Evolutionary conservation across 2,797 vertebrate species (phyloP), one percentile per base, ranked within the genome.

Genomic region (Mionectes olivaceus): DNA sequence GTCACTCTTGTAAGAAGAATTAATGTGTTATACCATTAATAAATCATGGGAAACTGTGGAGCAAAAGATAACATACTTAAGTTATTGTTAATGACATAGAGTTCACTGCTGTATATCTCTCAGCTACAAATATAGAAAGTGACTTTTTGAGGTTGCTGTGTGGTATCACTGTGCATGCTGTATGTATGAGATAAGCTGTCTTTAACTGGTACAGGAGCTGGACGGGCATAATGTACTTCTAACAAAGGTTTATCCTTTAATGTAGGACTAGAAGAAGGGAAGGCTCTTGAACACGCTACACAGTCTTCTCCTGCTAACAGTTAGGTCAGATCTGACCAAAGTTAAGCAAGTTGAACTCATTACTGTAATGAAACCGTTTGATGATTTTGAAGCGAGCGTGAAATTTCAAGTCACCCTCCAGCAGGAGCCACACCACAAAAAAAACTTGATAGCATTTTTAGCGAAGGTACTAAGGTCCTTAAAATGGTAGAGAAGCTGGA

Each of bases 1-100:
- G 97, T 98, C 98, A 98, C 75, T 94, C 95, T 93, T 97, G 96
- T 97, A 97, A 97, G 97, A 97, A 97, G 97, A 98, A 97, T 97
- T 98, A 97, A 98, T 98, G 97, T 95, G 94, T 97, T 97, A 96
- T 94, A 96, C 97, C 97, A 98, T 98, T 98, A 98, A 98, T 98
- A 98, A 98, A 97, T 95, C 97, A 97, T 84, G 85, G 95, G 95
- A 98, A 97, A 97, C 96, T 79, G 93, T 97, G 95, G 92, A 97
- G 96, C 84, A 95, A 98, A 97, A 98, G 97, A 98, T 98, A 97
- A 98, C 98, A 96, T 97, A 96, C 89, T 98, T 97, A 97, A 98
- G 97, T 97, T 98, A 97, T 96, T 86, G 49, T 97, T 98, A 98
- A 97, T 97, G 97, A 96, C 95, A 92, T 81, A 69, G 89, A 96